Evolutionary conservation across 92 coral and sea anemone species (phyloP), one percentile per base, ranked within the genome.

Genomic region (Bergia puertoricense): DNA sequence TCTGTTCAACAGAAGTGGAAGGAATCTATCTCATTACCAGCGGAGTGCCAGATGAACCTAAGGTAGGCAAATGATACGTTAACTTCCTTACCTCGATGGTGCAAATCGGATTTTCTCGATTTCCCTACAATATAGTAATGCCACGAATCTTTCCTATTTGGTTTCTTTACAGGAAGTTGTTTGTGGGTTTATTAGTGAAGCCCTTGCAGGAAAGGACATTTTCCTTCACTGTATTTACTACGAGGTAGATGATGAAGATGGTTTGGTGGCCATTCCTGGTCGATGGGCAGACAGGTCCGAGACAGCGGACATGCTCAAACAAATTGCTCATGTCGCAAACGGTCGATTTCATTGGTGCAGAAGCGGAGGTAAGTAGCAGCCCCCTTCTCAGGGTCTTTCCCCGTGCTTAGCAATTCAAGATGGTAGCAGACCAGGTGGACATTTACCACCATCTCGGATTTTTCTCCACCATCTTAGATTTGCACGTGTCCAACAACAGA

Each of bases 301-400:
- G 72, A 97, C 99, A 2, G 96, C 99, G 72, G 90, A 90, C 43
- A 86, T 82, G 68, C 90, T 95, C 3, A 91, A 91, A 90, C 91
- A 94, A 82, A 95, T 97, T 91, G 93, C 99, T 39, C 99, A 92
- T 88, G 93, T 90, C n/a, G 98, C 92, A 4, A 90, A 90, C 46
- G 99, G 99, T 3, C 91, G 99, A 50, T 97, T 97, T 86, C 99
- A 97, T 81, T 97, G 99, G 99, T 95, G 91, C 84, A 93, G 98
- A 86, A 92, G 84, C 77, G 98, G 98, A 91, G 98, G 99, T 97
- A 73, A 40, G 90, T 67, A 40, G 56, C 23, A 67, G 10, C 8
- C 20, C 16, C 62, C 9, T 7, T 45, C 16, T 69, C 57, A 46
- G 23, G 6, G 30, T 41, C 41, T 46, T 4, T 5, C n/a, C 1